Evolutionary conservation across 2,113 vertebrate genomes (phyloP).

Genomic region (zebrafish (Danio rerio)): GRCz12tu NC_133190.1:31412001-31412500

Average conservation of each 20-base stretch:
- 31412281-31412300: constrained; percentile 52
- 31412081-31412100: not conserved
- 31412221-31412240: not conserved
- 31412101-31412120: constrained; percentile 30
- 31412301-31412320: constrained; percentile 8
- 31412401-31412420: constrained; percentile 68
- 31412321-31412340: constrained; percentile 65
- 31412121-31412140: constrained; percentile 22
- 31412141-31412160: constrained; percentile 27
- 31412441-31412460: constrained; percentile 48
- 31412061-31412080: not conserved
- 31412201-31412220: constrained; percentile 33
- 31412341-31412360: constrained; percentile 43
- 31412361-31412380: constrained; percentile 77
- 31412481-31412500: constrained; percentile 48
- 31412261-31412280: constrained; percentile 39
- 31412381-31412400: constrained; percentile 27
- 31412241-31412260: constrained; percentile 20
- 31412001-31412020: not conserved
- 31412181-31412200: not conserved
- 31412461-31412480: constrained; percentile 33
- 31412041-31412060: not conserved
- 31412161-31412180: not conserved
- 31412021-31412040: not conserved
- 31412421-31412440: constrained; percentile 53